Evolutionary conservation across 2,888 invertebrate genomes (phyloP), one percentile per base, ranked within the genome.

Genomic region (Athalia cordata): DNA sequence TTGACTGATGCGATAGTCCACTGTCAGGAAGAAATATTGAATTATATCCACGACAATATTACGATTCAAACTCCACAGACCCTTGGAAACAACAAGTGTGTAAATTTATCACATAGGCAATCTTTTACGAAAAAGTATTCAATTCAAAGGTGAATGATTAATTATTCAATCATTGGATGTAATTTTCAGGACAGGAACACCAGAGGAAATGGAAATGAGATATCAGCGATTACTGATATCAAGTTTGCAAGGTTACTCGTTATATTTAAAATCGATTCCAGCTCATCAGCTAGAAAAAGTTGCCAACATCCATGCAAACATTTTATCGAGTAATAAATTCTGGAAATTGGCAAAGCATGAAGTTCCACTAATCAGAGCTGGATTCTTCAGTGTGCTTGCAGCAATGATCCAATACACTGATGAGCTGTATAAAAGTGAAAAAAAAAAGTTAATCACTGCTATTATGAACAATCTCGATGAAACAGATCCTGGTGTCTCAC

Each of bases 11-110:
- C 96, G 8, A 93, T 97, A 72, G 89, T 94, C 5, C 96, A 95
- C 91, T 98, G 97, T 88, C 96, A 96, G 87, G 92, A 92, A 62
- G 97, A 98, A 90, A 95, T 98, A 78, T 85, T 96, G 49, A 91
- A 93, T 47, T 94, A 95, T 82, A 92, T 96, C n/a, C 90, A 92
- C 74, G 95, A 96, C 77, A 96, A 95, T 87, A 89, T 96, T 49
- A 92, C 93, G 29, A 91, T 92, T 64, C 93, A 93, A 81, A 93
- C 93, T 7, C 90, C 93, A 0, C 91, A 93, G 78, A 92, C 92
- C 4, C 86, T 93, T 29, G 90, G 91, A 57, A 91, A 91, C 80
- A 90, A 92, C 43, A 93, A 92, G 91, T 91, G 86, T 83, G 87
- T 86, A 65, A 15, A 68, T n/a, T 49, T 13, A 52, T 15, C 3